Evolutionary conservation across 35 echinoderm and acorn worm species (phyloP), one percentile per base, ranked within the genome.

Genomic region (Patiria miniata): DNA sequence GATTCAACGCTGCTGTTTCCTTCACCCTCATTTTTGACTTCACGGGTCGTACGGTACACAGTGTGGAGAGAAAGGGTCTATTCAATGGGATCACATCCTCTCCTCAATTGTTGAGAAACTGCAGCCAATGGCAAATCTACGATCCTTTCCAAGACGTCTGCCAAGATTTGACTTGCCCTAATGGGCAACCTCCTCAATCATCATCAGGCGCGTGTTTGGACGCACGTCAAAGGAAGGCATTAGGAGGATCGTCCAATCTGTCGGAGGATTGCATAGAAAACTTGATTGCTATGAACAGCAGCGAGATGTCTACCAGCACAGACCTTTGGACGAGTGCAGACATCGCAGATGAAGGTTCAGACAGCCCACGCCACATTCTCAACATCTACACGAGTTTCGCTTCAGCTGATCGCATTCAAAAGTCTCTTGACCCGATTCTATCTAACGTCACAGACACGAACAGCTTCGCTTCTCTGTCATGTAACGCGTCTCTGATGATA

Each of bases 11-110:
- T 10, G 5, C 17, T 23, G 18, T 30, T 16, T 30, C 33, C 22
- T 69, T 69, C 61, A 69, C 61, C 17, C 61, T 69, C 2, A 16
- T 69, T 10, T 69, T 69, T 69, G 61, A 69, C 33, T 69, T 69
- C 2, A 69, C 18, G 61, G 18, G 12, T 30, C 22, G 61, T 9
- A 69, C 61, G 22, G 61, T 69, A 30, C 61, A 69, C 23, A 23
- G 18, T 23, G 21, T 69, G 2, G 9, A 69, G 8, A 69, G 9
- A 1, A 21, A 23, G 21, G 61, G 61, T 1, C 5, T 69, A 2
- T 69, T 69, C 61, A 1, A 0, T 5, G 28, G 33, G 23, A 34
- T 4, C 22, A 23, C 61, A 16, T 30, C 61, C 17, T 23, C 22
- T 28, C 61, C 61, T 29, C 21, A 30, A 23, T 29, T 69, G 61